A percentile compares a stretch with the other conserved stretches of the same genome.
Conservation (phyloP, 37 sponge, comb jelly and placozoan genomes). For the Tethya wilhelma region DNA sequence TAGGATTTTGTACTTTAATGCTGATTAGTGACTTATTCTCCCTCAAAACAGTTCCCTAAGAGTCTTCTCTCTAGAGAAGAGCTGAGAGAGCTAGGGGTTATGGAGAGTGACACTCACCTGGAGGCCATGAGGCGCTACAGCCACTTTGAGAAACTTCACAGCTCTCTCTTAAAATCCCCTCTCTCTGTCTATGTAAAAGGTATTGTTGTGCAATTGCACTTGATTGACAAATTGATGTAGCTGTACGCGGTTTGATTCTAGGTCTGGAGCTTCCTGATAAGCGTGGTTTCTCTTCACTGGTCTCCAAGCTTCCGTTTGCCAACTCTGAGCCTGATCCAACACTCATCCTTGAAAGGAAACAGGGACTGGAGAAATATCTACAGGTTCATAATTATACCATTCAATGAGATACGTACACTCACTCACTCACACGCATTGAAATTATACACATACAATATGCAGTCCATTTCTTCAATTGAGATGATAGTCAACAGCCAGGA, state of each 20-base stretch:
- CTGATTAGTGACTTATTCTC: not conserved
- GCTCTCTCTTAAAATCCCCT: not conserved
- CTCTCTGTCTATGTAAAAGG: constrained; percentile 12
- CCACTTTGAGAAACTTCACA: constrained; percentile 54
- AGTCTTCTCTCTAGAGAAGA: constrained; percentile 6
- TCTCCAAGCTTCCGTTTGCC: constrained; percentile 52
- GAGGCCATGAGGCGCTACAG: constrained; percentile 68
- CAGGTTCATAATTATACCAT: constrained; percentile 30
- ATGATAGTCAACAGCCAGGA: constrained; percentile 13
- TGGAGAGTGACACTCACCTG: constrained; percentile 34
- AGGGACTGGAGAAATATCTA: constrained; percentile 67
- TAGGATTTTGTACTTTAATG: not conserved
- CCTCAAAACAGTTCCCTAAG: constrained; percentile 67
- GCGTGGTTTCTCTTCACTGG: constrained; percentile 18
- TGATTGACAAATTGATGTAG: no score
- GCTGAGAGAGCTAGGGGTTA: constrained; percentile 18
- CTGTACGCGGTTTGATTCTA: no score
- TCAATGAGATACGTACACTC: not conserved
- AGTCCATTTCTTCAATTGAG: constrained; percentile 24
- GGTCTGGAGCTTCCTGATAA: constrained; percentile 57
- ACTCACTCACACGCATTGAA: not conserved
- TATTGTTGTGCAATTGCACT: no score
- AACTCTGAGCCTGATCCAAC: constrained; percentile 34
- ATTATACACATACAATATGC: not conserved
- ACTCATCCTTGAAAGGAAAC: constrained; percentile 50